Evolutionary conservation across 2,113 vertebrate species (phyloP), one percentile per base, ranked within the genome.

Genomic region (Sylvia atricapilla): DNA sequence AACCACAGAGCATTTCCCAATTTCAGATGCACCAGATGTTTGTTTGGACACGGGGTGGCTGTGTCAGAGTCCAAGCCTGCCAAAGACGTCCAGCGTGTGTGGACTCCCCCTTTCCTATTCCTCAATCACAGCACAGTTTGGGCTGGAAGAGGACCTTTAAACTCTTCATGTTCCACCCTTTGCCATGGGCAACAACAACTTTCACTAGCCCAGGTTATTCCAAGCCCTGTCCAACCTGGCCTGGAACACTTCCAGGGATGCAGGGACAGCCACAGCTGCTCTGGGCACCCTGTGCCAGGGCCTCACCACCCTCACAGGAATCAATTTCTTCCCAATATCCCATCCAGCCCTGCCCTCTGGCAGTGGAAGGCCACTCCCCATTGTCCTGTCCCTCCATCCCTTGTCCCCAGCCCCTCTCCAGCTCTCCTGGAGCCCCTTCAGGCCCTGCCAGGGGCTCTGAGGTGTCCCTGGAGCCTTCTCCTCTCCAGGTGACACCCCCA

Each of bases 71-170:
- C n/a, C 21, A 4, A 5, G n/a, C 28, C 59, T 33, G 14, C 30
- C 9, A 10, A 56, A 39, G 30, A 56, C 0, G 0, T 22, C 17
- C 14, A 1, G 4, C 0, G 0, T 9, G 33, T 41, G 5, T 4
- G 24, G 18, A 39, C 41, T 43, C 31, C 30, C 1, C 1, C 9
- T n/a, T 47, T 68, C 44, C 49, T 58, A 55, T 49, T 46, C n/a
- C 49, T 76, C 41, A 76, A 89, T 20, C 68, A 33, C 33, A 59
- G 37, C 13, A 63, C 17, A 30, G 17, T 24, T 46, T 67, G 52
- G 37, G 37, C 24, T 67, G 37, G 28, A 81, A 74, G 28, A 31
- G 37, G 37, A 44, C 13, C 37, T 44, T n/a, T 46, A 44, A 81
- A 60, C 27, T 58, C 59, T 28, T 33, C 33, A 15, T 0, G 0